Conservation (phyloP, 1,140 invertebrate genomes). For the Drosophila orena region DNA sequence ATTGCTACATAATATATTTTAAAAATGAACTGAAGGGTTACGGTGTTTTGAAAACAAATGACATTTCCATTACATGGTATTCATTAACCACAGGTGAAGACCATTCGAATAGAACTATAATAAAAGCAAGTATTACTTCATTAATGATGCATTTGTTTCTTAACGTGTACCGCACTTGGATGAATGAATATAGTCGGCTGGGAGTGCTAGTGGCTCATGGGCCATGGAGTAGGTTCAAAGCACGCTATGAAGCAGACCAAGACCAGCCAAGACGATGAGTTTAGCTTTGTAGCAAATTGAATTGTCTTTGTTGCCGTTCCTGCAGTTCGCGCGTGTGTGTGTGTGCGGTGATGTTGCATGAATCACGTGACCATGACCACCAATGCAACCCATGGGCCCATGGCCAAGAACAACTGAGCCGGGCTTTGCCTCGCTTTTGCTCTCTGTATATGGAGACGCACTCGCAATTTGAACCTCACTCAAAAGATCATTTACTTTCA, state of each 20-base stretch:
- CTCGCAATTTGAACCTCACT: conserved; percentile 77
- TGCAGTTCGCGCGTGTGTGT: conserved; percentile 10
- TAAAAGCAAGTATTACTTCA: no score
- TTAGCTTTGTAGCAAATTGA: conserved; percentile 83
- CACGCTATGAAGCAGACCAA: conserved; percentile 78
- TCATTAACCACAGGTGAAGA: no score
- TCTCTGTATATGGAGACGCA: conserved; percentile 67
- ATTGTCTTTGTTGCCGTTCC: conserved; percentile 68
- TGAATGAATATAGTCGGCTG: conserved; percentile 72
- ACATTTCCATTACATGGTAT: no score
- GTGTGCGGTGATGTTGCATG: conserved; percentile 67
- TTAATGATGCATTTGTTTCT: background rate
- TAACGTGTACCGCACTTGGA: conserved; percentile 57
- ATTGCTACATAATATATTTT: no score
- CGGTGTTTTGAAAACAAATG: no score
- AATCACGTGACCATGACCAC: conserved; percentile 84
- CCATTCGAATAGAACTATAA: no score
- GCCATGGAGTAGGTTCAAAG: conserved; percentile 72
- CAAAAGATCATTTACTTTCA: conserved; percentile 83
- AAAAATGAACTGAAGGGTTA: no score
- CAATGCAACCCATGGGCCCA: conserved; percentile 59
- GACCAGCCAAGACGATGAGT: conserved; percentile 74
- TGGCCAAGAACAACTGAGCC: conserved; percentile 70
- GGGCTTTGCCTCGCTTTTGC: conserved; percentile 34
- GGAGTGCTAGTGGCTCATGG: conserved; percentile 39